These are phyloP conservation scores for Orthosia incerta DNA, from an alignment of 2,888 invertebrate genomes.

Conservation along the genomic window DNA sequence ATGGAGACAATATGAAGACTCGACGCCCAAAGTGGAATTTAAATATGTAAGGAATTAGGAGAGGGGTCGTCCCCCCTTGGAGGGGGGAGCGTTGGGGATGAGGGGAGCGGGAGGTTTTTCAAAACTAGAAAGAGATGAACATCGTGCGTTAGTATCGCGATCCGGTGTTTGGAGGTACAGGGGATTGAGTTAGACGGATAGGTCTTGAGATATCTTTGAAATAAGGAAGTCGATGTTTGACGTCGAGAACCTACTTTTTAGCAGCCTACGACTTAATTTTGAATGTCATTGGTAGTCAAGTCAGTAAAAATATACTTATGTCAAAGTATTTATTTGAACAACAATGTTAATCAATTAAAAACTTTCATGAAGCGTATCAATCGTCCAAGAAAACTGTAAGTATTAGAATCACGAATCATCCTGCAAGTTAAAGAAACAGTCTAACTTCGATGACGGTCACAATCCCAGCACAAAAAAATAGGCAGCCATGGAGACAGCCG, in stretches of 20 bases:
- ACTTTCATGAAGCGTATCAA: not conserved
- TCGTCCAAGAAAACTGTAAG: not conserved
- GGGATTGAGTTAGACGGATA: conserved; percentile 71
- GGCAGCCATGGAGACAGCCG: too few relatives aligned
- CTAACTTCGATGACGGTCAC: too few relatives aligned
- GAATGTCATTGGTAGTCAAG: not conserved
- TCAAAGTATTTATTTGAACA: not conserved
- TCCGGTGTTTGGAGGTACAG: conserved; percentile 72
- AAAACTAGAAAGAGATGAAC: conserved; percentile 91
- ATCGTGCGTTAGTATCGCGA: conserved; percentile 89
- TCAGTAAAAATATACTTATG: not conserved
- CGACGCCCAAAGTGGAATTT: conserved; percentile 89
- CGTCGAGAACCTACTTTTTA: not conserved
- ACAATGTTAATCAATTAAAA: not conserved
- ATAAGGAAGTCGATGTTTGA: conserved; percentile 4
- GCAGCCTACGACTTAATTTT: not conserved
- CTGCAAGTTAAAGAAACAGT: too few relatives aligned
- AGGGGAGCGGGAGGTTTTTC: conserved; percentile 82
- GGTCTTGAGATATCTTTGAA: conserved; percentile 74
- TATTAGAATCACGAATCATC: too few relatives aligned
- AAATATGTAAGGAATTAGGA: conserved; percentile 91
- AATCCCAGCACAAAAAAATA: too few relatives aligned
- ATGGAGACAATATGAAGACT: conserved; percentile 89
- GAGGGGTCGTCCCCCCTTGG: conserved; percentile 70
- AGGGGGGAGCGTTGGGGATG: conserved; percentile 45